Conservation (phyloP, 2,888 invertebrate genomes). For the Iselma pallidipennis region DNA sequence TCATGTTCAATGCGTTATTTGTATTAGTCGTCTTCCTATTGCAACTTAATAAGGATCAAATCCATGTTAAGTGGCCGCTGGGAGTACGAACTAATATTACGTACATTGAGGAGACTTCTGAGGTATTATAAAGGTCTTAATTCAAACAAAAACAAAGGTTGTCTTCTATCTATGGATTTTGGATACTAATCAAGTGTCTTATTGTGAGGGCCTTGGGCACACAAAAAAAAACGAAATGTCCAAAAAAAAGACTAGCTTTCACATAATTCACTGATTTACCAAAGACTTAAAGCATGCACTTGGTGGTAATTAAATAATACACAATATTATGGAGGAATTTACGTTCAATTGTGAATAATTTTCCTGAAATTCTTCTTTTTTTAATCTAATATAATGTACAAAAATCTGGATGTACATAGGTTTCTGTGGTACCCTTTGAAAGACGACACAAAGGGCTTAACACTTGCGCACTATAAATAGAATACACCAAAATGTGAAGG, state of each 20-base stretch:
- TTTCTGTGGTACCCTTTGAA: not conserved
- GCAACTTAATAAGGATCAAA: constrained; percentile 98
- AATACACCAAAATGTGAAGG: constrained; percentile 4
- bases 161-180: constrained; percentile 36
- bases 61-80: constrained; percentile 97
- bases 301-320: not conserved
- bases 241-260: too few species aligned
- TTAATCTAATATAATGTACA: not conserved
- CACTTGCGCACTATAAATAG: constrained; percentile 16
- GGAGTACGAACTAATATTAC: constrained; percentile 95
- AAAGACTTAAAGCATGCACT: not conserved
- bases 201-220: constrained; percentile 41
- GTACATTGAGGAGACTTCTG: constrained; percentile 88
- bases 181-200: constrained; percentile 45
- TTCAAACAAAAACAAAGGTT: constrained; percentile 10
- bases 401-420: not conserved
- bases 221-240: too few species aligned
- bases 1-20: constrained; percentile 99
- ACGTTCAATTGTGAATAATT: not conserved
- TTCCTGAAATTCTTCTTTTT: not conserved
- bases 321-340: not conserved
- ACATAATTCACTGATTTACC: too few species aligned
- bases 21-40: constrained; percentile 98
- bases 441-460: not conserved
- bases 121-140: constrained; percentile 63